Evolutionary conservation across 2,113 vertebrate genomes (phyloP), one percentile per base, ranked within the genome.

Genomic region (Ameiurus melas): DNA sequence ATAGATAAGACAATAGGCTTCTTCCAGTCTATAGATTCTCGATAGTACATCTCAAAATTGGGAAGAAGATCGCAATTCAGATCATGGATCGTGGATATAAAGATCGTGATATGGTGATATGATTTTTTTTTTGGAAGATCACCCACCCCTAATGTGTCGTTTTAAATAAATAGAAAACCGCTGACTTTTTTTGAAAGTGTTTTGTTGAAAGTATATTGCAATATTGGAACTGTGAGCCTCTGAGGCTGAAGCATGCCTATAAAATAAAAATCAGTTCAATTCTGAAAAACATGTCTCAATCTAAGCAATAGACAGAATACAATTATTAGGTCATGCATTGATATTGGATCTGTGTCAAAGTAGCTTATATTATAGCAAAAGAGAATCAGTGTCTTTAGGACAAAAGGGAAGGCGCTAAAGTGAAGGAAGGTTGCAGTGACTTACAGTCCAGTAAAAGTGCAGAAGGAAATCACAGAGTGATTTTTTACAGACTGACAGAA

Each of bases 401-500:
- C 12, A 51, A n/a, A 17, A 19, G 51, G 27, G 27, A 51, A 39
- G 30, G 25, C n/a, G 12, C 33, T 77, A n/a, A 73, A 39, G 33
- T 27, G 71, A 57, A 43, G n/a, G 20, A 85, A 73, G 62, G 64
- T 62, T 51, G 64, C n/a, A 22, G n/a, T 87, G 89, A 87, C 75
- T 82, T 27, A 39, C 66, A 70, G 83, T 84, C 78, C 77, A 90
- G 14, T 62, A 71, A 14, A 22, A 66, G 20, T 80, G 4, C 39
- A 87, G 53, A 62, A 87, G 53, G 58, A 82, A 57, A 84, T 43
- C 53, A 80, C 62, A 22, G 9, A 20, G 62, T 79, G 30, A 83
- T 88, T 57, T 62, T 77, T 64, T 68, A 88, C 82, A 85, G 68
- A 27, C 57, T 86, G 79, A 68, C 64, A 85, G 66, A 87, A 81